Evolutionary conservation across 2,113 vertebrate genomes (phyloP).

Genomic region (Macquaria ambigua): DNA sequence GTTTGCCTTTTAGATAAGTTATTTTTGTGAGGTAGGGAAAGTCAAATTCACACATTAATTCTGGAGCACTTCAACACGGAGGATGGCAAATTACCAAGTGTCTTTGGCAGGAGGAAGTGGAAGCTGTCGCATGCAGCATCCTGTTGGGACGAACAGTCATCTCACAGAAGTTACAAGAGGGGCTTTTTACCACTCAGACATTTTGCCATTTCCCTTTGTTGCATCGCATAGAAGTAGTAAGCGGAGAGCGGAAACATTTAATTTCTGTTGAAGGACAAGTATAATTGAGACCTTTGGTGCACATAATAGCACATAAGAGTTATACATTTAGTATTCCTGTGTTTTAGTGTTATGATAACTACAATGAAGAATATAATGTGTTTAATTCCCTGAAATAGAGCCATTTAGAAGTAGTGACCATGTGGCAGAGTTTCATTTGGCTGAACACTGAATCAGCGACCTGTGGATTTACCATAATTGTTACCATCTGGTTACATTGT

Average conservation of each 20-base stretch:
- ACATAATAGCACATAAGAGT: too few species aligned
- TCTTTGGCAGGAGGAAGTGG: slow-evolving; percentile 55
- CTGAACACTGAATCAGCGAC: slow-evolving; percentile 26
- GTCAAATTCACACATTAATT: slow-evolving; percentile 45
- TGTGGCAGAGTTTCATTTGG: slow-evolving; percentile 16
- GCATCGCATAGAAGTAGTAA: background rate
- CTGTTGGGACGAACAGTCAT: slow-evolving; percentile 45
- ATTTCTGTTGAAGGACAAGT: slow-evolving; percentile 7
- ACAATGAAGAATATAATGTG: background rate
- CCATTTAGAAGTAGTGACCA: background rate
- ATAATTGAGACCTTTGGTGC: background rate
- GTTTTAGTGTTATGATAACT: slow-evolving; percentile 6
- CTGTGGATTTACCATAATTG: slow-evolving; percentile 21
- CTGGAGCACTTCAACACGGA: slow-evolving; percentile 32
- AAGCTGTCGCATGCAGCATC: slow-evolving; percentile 42
- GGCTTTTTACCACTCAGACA: slow-evolving; percentile 38
- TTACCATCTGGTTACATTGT: slow-evolving; percentile 24
- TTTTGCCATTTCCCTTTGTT: slow-evolving; percentile 20
- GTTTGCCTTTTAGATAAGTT: slow-evolving; percentile 8
- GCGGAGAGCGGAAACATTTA: background rate
- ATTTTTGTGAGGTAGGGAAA: slow-evolving; percentile 39
- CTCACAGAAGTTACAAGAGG: slow-evolving; percentile 10
- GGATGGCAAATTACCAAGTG: slow-evolving; percentile 44
- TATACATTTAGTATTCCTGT: background rate
- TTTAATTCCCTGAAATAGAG: slow-evolving; percentile 3